A percentile compares a stretch with the other conserved stretches of the same genome.
phyloP scores from a whole-genome alignment of 2,888 invertebrate genomes.

The Aphelenchoides bicaudatus region DNA sequence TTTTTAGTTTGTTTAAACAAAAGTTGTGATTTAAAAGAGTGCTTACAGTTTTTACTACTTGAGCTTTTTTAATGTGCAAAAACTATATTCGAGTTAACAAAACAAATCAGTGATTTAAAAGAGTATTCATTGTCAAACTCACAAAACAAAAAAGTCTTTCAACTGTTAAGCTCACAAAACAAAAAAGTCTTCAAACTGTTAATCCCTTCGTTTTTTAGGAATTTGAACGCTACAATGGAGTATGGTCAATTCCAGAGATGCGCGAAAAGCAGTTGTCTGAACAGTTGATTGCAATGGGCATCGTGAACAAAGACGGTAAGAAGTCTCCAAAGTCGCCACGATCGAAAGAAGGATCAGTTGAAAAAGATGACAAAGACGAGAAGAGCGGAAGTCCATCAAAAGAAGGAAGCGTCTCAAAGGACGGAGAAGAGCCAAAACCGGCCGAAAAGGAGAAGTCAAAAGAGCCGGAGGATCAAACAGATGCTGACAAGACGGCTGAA shows the following conservation, averaged over 20 bases:
- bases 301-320: conserved; percentile 17
- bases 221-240: conserved; percentile 93
- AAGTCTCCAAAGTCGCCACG: conserved; percentile 13
- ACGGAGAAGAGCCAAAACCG: conserved; percentile 19
- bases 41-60: too few species aligned
- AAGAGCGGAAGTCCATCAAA: background rate
- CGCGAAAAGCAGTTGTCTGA: conserved; percentile 56
- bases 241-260: conserved; percentile 82
- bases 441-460: conserved; percentile 6
- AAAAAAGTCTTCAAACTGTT: background rate
- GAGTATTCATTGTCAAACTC: background rate
- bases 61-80: too few species aligned
- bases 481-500: background rate
- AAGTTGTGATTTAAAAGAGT: too few species aligned
- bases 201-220: conserved; percentile 69
- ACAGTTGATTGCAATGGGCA: conserved; percentile 1
- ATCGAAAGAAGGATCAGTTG: conserved; percentile 10
- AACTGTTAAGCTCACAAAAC: background rate
- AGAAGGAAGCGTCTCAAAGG: conserved; percentile 10
- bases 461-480: conserved; percentile 6
- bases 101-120: too few species aligned
- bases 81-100: too few species aligned
- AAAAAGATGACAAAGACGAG: conserved; percentile 14
- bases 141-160: background rate
- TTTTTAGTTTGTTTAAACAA: background rate